Base-by-base conservation (phyloP, 2,888 invertebrate species). In the Ligdia adustata region DNA sequence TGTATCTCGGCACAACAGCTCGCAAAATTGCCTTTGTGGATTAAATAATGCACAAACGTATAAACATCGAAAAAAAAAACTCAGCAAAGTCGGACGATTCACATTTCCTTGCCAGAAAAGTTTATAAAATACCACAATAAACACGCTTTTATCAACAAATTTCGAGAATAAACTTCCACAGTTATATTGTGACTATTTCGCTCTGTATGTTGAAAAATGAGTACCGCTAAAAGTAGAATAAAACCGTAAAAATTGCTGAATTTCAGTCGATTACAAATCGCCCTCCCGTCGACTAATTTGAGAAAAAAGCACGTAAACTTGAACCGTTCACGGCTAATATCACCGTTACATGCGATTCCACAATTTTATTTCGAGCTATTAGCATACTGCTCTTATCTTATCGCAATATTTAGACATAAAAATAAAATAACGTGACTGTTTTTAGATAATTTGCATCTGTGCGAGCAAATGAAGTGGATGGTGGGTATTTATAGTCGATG, bases 281-380 rank as follows among this genome's bases (percentile, higher is more conserved):
- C 72, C 69, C 55, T 63, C 72, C 68, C 52, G 64, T 64, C 66
- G 60, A 66, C 71, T 74, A 77, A 79, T 76, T 76, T 73, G 67
- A 77, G 77, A 75, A 82, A 80, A 77, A 80, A 76, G 68, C 76
- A 73, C 72, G 74, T 70, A 82, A 85, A 82, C 77, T 85, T 79
- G 73, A 77, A 79, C 69, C 65, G 70, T 78, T 81, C 82, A 79
- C 79, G 72, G 82, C 74, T 87, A 88, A 89, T 87, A 84, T 77
- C 83, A 79, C 79, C 75, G 75, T 83, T 83, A 83, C 87, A 87
- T 86, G 86, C 87, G 81, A 87, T 87, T 79, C 77, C 73, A 83
- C 82, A 83, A 89, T 87, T 89, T 87, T 80, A 88, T 87, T 88
- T 76, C 74, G 62, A 73, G 78, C 78, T 83, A 82, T 82, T 84